phyloP scores from a whole-genome alignment of 2,797 vertebrate species.

The Philypnodon macrostomus region DNA sequence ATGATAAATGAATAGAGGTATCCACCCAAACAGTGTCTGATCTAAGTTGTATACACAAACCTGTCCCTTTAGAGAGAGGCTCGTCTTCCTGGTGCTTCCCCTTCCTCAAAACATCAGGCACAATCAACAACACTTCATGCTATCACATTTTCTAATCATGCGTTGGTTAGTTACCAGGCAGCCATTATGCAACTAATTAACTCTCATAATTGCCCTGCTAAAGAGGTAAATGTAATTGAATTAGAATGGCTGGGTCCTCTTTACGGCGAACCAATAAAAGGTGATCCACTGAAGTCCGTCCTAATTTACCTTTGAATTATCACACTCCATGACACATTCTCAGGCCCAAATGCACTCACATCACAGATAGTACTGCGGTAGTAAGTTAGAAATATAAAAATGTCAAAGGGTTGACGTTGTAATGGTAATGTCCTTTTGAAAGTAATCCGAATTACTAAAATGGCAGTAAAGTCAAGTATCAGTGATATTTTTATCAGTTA shows the following conservation, averaged over 20 bases:
- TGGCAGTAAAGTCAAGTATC: too few relatives aligned
- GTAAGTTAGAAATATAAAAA: not conserved
- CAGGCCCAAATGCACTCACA: too few relatives aligned
- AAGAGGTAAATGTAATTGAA: slow-evolving; percentile 61
- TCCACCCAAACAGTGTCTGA: slow-evolving; percentile 22
- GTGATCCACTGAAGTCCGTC: slow-evolving; percentile 8
- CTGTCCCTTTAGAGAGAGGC: slow-evolving; percentile 22
- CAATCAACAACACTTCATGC: slow-evolving; percentile 18
- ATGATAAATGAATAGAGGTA: slow-evolving; percentile 30
- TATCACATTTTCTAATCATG: slow-evolving; percentile 52
- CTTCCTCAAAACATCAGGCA: slow-evolving; percentile 19
- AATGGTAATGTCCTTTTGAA: too few relatives aligned
- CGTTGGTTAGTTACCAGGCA: slow-evolving; percentile 64
- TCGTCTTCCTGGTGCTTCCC: slow-evolving; percentile 1
- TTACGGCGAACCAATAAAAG: slow-evolving; percentile 26
- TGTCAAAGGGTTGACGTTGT: not conserved
- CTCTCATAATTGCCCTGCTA: slow-evolving; percentile 67
- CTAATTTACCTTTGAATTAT: slow-evolving; percentile 38
- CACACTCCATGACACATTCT: slow-evolving; percentile 6
- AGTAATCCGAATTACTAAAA: too few relatives aligned
- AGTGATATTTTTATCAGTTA: too few relatives aligned
- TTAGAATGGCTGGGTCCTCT: slow-evolving; percentile 45
- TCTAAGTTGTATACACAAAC: slow-evolving; percentile 8
- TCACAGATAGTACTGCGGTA: not conserved
- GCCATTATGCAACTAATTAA: slow-evolving; percentile 68